Percentiles rank a stretch among this genome's conserved stretches.
Evolutionary conservation across 2,797 vertebrate genomes (phyloP).

Genomic region (Gymnoscopelus braueri): DNA sequence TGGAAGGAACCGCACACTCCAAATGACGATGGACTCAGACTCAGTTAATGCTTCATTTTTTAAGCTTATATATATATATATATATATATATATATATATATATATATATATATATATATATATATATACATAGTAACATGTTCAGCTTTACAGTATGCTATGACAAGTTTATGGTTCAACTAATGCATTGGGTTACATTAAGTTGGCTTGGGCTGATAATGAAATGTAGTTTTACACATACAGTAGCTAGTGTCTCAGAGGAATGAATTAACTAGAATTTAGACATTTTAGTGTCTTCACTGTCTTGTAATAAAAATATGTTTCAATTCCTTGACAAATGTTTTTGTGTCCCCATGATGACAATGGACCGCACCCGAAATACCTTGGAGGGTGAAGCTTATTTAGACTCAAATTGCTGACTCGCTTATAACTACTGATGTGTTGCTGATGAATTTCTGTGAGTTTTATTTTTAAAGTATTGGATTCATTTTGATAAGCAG

Average conservation of each 20-base stretch:
- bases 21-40: too few relatives aligned
- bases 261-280: not conserved
- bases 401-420: not conserved
- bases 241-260: not conserved
- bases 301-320: conserved; percentile 19
- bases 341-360: not conserved
- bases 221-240: conserved; percentile 5
- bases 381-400: too few relatives aligned
- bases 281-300: not conserved
- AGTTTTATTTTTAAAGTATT: conserved; percentile 2
- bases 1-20: too few relatives aligned
- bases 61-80: too few relatives aligned
- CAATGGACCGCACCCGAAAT: not conserved
- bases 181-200: conserved; percentile 13
- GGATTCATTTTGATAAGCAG: conserved; percentile 20
- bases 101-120: too few relatives aligned
- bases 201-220: conserved; percentile 17
- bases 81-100: too few relatives aligned
- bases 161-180: conserved; percentile 35
- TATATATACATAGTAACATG: too few relatives aligned
- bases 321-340: conserved; percentile 4
- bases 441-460: too few relatives aligned
- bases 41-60: too few relatives aligned
- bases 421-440: too few relatives aligned
- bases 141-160: conserved; percentile 19